Evolutionary conservation across 23 tunicate species (phyloP).

Genomic region (Oikopleura vanhoeffeni): DNA sequence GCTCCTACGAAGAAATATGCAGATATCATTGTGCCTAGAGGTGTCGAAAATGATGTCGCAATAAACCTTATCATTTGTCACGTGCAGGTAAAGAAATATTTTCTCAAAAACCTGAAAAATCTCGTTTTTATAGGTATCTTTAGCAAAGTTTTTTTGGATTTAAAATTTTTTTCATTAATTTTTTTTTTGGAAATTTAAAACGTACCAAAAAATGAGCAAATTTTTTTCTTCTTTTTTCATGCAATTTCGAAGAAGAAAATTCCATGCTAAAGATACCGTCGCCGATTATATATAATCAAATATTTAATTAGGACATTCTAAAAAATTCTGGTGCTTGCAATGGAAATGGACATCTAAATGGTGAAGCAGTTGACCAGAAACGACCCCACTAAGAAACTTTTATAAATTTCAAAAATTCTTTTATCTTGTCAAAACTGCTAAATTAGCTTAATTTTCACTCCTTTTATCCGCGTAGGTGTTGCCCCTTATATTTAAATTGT

Average conservation of each 20-base stretch:
- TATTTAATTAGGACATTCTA: background rate
- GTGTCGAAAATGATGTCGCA: constrained; percentile 88
- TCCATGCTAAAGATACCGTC: too few relatives aligned
- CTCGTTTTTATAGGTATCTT: background rate
- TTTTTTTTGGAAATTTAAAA: too few relatives aligned
- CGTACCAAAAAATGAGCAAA: too few relatives aligned
- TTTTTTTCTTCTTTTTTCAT: too few relatives aligned
- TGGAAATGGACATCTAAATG: background rate
- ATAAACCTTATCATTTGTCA: constrained; percentile 83
- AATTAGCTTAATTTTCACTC: too few relatives aligned
- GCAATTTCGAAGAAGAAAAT: too few relatives aligned
- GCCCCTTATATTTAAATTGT: too few relatives aligned
- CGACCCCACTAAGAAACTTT: background rate
- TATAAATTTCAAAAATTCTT: too few relatives aligned
- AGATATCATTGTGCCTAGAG: constrained; percentile 83
- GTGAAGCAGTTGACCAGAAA: background rate
- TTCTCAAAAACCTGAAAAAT: background rate
- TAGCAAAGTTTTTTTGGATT: too few relatives aligned
- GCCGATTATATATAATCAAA: background rate
- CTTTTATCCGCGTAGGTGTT: too few relatives aligned
- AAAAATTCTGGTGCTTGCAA: background rate
- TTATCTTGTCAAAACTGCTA: too few relatives aligned
- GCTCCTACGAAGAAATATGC: constrained; percentile 95
- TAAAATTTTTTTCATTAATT: too few relatives aligned
- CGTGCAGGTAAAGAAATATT: constrained; percentile 19